Evolutionary conservation across 2,888 invertebrate species (phyloP), one percentile per base, ranked within the genome.

Genomic region (Caenorhabditis japonica): DNA sequence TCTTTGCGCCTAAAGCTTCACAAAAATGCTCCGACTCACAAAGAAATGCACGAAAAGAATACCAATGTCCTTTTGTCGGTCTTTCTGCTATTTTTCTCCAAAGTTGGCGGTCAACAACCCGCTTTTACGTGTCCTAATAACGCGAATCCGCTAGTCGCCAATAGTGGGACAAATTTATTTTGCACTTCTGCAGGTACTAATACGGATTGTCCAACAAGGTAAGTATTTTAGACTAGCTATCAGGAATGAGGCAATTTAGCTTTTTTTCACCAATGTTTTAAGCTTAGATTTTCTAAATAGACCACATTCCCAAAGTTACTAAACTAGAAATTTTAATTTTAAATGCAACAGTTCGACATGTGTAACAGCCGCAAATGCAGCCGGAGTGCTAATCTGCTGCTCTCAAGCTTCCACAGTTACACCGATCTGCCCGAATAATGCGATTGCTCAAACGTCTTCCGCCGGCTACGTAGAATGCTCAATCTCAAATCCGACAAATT

Each of bases 371-470:
- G 51, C 76, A 13, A 82, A 82, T 41, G 60, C 73, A 2, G 52
- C 62, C 8, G 77, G 77, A 3, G 70, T 83, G 53, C 55, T 80
- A 21, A 84, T 84, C 49, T 85, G 85, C 53, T 81, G 81, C 27
- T 77, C 66, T n/a, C 64, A 53, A 39, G 19, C 70, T 7, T 49
- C 76, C 4, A 47, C 75, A 7, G 47, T 72, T 17, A 69, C 68
- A 19, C 85, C 84, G n/a, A 62, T 77, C 12, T 85, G 85, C 53
- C 85, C 85, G 4, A 77, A 74, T 36, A 81, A 77, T 38, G 75
- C 76, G 23, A 38, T 72, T 7, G 77, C 85, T 30, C 84, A 85
- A 51, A 70, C 83, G 19, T 78, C 83, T 1, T 38, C 55, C 3
- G 58, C 39, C 21, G 83, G 82, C 21, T 83, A 58, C 61, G 77